These are phyloP conservation scores for Muntiacus reevesi DNA, from an alignment of 2,113 vertebrate genomes.

Conservation along the genomic window DNA sequence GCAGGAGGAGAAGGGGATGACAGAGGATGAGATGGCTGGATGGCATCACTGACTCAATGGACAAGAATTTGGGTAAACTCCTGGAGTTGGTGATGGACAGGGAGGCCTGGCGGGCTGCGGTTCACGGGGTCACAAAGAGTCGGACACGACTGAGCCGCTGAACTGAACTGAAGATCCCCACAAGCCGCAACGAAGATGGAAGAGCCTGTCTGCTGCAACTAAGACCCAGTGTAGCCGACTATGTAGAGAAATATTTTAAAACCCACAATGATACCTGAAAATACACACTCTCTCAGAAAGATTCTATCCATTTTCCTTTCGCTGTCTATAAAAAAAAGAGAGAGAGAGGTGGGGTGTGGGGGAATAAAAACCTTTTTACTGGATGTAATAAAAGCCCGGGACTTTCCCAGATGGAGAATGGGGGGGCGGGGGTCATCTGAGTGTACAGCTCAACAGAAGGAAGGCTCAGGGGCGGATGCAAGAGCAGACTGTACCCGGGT, in stretches of 20 bases:
- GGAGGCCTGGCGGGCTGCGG: neutral
- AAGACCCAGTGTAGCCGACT: neutral
- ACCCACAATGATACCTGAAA: neutral
- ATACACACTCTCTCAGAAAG: neutral
- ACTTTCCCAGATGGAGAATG: neutral
- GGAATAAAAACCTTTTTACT: neutral
- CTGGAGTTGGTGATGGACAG: rapidly evolving
- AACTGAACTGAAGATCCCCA: neutral
- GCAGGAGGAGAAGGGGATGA: rapidly evolving
- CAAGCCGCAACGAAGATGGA: neutral
- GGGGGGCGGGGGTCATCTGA: neutral
- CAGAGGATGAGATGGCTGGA: neutral
- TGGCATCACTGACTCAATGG: neutral
- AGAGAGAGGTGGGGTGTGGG: neutral
- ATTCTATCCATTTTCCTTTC: neutral
- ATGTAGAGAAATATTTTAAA: neutral
- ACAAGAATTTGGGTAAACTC: neutral
- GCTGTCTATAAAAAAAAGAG: neutral
- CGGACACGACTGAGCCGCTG: neutral
- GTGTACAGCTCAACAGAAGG: neutral
- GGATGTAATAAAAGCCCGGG: neutral
- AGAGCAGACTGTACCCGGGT: neutral
- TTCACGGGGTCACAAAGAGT: rapidly evolving
- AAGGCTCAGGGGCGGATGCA: rapidly evolving
- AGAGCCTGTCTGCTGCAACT: neutral